Conservation (phyloP, 2,888 invertebrate genomes). For the Brenthis ino region DNA sequence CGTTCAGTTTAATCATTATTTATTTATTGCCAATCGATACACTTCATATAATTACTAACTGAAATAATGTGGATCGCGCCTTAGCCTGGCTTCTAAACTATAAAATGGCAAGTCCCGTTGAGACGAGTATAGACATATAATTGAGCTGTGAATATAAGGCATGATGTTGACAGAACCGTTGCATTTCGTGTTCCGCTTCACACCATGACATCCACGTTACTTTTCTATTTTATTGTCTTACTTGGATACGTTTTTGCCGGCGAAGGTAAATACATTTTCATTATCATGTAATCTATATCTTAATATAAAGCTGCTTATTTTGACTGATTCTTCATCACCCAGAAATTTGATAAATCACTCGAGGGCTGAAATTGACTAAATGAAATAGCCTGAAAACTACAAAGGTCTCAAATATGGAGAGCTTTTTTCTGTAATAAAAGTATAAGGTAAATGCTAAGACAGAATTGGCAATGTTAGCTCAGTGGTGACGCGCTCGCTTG, state of each 20-base stretch:
- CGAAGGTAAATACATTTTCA: slow-evolving; percentile 43
- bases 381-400: too few relatives aligned
- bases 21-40: not conserved
- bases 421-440: too few relatives aligned
- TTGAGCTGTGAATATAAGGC: slow-evolving; percentile 63
- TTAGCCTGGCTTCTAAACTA: slow-evolving; percentile 3
- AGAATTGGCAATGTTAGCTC: too few relatives aligned
- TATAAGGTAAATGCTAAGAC: too few relatives aligned
- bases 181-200: slow-evolving; percentile 54
- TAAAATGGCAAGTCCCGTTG: slow-evolving; percentile 25
- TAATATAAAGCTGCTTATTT: too few relatives aligned
- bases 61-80: slow-evolving; percentile 5
- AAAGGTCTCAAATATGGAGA: too few relatives aligned
- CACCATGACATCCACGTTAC: slow-evolving; percentile 53
- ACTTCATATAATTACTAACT: not conserved
- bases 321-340: too few relatives aligned
- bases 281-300: too few relatives aligned
- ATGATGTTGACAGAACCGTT: slow-evolving; percentile 50
- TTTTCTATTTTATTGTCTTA: slow-evolving; percentile 44
- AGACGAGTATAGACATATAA: slow-evolving; percentile 50
- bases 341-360: too few relatives aligned
- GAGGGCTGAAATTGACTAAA: too few relatives aligned
- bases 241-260: slow-evolving; percentile 42
- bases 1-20: too few relatives aligned
- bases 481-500: too few relatives aligned